Evolutionary conservation across 1,140 invertebrate genomes (phyloP).

Genomic region (Holotrichia oblita): DNA sequence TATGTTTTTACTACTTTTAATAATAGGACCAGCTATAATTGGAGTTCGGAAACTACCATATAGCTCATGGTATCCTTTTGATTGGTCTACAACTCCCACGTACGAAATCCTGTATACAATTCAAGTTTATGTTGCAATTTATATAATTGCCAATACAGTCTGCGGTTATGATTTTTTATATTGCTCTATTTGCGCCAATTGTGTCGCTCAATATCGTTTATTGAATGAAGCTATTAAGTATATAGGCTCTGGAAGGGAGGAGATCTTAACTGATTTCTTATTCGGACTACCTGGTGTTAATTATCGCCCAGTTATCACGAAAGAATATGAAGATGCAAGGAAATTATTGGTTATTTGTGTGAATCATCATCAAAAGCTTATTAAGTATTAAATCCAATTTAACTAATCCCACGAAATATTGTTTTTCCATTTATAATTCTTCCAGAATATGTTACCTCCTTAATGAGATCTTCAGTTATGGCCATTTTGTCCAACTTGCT

Average conservation of each 20-base stretch:
- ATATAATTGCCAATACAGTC: slow-evolving; percentile 35
- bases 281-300: neutral
- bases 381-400: slow-evolving; percentile 20
- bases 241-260: slow-evolving; percentile 34
- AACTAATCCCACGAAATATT: too few species aligned
- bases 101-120: slow-evolving; percentile 42
- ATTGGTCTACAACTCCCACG: neutral
- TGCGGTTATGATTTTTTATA: slow-evolving; percentile 44
- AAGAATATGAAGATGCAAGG: neutral
- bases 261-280: slow-evolving; percentile 17
- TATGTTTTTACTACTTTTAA: slow-evolving; percentile 35
- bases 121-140: slow-evolving; percentile 40
- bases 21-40: slow-evolving; percentile 38
- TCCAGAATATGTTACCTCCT: slow-evolving; percentile 36
- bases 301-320: neutral
- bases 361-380: slow-evolving; percentile 40
- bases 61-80: slow-evolving; percentile 43
- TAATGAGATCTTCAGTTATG: slow-evolving; percentile 41
- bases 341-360: slow-evolving; percentile 38
- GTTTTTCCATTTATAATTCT: too few species aligned
- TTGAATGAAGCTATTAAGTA: slow-evolving; percentile 29
- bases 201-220: slow-evolving; percentile 43
- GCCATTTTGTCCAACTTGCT: slow-evolving; percentile 41
- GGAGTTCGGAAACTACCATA: slow-evolving; percentile 37
- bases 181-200: slow-evolving; percentile 32